These are phyloP conservation scores for Eupsilia transversa DNA, from an alignment of 2,888 invertebrate genomes.

Conservation along the genomic window DNA sequence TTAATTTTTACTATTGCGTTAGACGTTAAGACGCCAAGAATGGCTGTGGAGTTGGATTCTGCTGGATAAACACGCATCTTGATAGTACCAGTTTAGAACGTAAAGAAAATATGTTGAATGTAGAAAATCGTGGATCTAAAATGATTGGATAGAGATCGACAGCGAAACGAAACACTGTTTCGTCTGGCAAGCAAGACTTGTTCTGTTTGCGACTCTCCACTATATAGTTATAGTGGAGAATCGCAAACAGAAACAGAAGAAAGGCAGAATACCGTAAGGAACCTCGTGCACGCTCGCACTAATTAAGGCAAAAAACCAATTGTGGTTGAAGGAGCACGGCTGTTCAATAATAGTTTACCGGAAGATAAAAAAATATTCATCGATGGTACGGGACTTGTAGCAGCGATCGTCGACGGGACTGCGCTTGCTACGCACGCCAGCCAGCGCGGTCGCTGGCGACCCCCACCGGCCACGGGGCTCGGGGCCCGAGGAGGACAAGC, in stretches of 20 bases:
- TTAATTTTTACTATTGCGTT: conserved; percentile 58
- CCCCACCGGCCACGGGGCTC: conserved; percentile 41
- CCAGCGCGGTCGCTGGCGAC: conserved; percentile 23
- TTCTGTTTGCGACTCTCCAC: too few relatives aligned
- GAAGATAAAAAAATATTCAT: too few relatives aligned
- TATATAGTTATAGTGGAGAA: background rate
- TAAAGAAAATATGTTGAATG: conserved; percentile 9
- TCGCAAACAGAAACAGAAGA: background rate
- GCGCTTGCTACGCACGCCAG: conserved; percentile 59
- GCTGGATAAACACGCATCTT: conserved; percentile 15
- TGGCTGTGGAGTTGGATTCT: background rate
- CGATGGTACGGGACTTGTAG: conserved; percentile 67
- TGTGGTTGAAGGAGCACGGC: too few relatives aligned
- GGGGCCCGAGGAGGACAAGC: too few relatives aligned
- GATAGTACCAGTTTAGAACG: conserved; percentile 18
- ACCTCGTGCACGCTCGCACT: background rate
- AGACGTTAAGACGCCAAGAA: conserved; percentile 45
- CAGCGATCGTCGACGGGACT: conserved; percentile 71
- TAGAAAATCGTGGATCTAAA: background rate
- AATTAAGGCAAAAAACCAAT: too few relatives aligned
- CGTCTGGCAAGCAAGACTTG: background rate
- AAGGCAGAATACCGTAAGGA: background rate
- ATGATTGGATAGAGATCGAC: background rate
- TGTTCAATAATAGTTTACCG: too few relatives aligned
- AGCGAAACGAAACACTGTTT: background rate